Conservation (phyloP, 2,797 vertebrate genomes). For the Vespertilio murinus region DNA sequence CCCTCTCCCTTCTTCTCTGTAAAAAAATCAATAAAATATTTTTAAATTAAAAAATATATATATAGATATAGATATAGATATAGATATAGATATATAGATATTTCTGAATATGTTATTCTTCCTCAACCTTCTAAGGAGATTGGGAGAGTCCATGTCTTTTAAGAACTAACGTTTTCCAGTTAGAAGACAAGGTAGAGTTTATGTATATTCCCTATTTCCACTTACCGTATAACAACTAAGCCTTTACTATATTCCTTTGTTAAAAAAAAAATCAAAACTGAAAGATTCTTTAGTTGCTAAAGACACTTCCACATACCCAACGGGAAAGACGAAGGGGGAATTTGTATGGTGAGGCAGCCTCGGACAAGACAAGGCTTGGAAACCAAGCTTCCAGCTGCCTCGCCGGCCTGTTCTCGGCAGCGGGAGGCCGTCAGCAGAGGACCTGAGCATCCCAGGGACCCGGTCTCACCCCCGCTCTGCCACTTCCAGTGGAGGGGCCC, state of each 20-base stretch:
- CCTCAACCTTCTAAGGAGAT: neutral
- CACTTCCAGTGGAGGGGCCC: neutral
- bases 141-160: neutral
- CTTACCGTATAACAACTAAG: neutral
- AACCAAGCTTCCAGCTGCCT: neutral
- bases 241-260: neutral
- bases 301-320: neutral
- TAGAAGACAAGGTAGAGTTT: neutral
- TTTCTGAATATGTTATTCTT: neutral
- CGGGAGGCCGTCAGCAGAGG: neutral
- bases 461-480: neutral
- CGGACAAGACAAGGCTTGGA: neutral
- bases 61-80: no score
- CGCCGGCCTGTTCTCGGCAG: rapidly evolving
- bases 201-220: neutral
- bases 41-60: no score
- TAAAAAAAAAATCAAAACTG: neutral
- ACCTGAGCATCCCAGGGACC: neutral
- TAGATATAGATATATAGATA: no score
- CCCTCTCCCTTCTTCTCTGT: no score
- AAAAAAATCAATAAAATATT: no score
- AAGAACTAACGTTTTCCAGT: neutral
- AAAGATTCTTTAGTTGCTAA: neutral
- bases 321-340: neutral
- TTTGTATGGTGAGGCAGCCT: neutral